Evolutionary conservation across 2,113 vertebrate genomes (phyloP).

Genomic region (Microtus montanus): DNA sequence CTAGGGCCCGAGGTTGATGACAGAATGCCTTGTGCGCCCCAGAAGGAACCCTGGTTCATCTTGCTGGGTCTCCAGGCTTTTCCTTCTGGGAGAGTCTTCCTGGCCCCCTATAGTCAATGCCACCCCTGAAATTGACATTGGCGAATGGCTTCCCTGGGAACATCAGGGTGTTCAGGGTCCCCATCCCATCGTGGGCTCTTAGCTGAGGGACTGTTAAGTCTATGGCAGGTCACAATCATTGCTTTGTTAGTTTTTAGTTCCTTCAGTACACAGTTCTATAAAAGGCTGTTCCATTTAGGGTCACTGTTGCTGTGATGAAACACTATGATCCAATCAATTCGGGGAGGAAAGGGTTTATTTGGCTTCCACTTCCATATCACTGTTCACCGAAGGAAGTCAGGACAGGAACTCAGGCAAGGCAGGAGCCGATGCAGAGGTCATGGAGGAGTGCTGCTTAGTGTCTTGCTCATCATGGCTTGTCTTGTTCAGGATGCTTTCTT

Average conservation of each 20-base stretch:
- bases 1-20: neutral
- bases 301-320: neutral
- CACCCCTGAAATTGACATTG: neutral
- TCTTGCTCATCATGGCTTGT: neutral
- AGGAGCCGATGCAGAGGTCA: neutral
- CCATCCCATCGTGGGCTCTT: neutral
- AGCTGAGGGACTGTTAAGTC: neutral
- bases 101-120: neutral
- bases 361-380: neutral
- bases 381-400: neutral
- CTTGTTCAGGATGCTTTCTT: neutral
- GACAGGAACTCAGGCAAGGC: neutral
- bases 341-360: neutral
- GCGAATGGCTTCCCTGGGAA: neutral
- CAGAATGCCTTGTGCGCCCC: neutral
- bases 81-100: neutral
- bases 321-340: neutral
- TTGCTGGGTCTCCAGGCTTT: neutral
- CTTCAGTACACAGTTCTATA: neutral
- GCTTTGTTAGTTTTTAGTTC: neutral
- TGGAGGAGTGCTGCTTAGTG: neutral
- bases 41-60: neutral
- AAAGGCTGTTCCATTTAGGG: neutral
- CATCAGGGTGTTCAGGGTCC: neutral
- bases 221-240: no score